phyloP scores from a whole-genome alignment of 2,888 invertebrate genomes.

The Osmoderma eremita region DNA sequence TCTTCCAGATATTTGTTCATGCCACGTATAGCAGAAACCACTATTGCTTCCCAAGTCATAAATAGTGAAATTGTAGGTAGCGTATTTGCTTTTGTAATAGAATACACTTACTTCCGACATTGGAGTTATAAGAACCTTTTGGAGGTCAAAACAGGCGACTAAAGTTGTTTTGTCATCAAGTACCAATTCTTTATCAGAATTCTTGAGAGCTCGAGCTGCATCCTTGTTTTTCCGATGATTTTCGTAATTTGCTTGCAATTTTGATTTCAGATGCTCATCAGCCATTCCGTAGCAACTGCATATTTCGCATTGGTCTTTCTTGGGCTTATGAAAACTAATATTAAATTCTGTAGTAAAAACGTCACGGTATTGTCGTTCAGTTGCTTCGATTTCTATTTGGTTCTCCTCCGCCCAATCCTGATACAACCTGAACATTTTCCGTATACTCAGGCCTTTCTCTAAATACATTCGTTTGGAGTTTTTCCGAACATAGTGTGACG shows the following conservation, averaged over 20 bases:
- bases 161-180: neutral
- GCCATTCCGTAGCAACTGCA: constrained; percentile 9
- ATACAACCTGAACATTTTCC: constrained; percentile 23
- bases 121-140: constrained; percentile 1
- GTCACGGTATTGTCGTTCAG: constrained; percentile 29
- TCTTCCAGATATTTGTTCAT: constrained; percentile 14
- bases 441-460: constrained; percentile 30
- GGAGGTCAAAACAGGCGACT: constrained; percentile 20
- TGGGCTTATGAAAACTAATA: constrained; percentile 38
- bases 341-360: constrained; percentile 33
- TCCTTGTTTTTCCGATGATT: neutral
- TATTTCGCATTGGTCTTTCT: constrained; percentile 26
- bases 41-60: neutral
- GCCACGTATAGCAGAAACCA: constrained; percentile 27
- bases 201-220: constrained; percentile 16
- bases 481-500: constrained; percentile 30
- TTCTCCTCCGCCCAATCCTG: neutral
- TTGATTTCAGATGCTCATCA: neutral
- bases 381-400: constrained; percentile 1
- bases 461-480: constrained; percentile 30
- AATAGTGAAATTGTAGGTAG: constrained; percentile 18
- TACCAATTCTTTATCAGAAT: constrained; percentile 15
- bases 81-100: constrained; percentile 12
- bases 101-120: neutral
- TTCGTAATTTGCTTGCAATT: constrained; percentile 20